A percentile compares a stretch with the other conserved stretches of the same genome.
These are phyloP conservation scores for Neolamprologus kungweensis DNA, from an alignment of 2,113 vertebrate genomes.

Conservation along the genomic window DNA sequence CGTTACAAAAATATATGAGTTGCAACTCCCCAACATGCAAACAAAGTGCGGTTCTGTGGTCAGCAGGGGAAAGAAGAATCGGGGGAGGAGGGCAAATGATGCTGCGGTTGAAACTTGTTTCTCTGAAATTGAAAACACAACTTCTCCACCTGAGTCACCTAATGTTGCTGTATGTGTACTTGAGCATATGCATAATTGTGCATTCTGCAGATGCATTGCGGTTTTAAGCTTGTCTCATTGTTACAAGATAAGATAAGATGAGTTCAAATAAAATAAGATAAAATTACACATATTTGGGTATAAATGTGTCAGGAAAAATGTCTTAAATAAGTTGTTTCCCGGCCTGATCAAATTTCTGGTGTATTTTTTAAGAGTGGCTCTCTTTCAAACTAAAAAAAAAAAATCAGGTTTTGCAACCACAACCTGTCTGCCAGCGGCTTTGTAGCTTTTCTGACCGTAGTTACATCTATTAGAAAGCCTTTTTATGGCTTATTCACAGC, in stretches of 20 bases:
- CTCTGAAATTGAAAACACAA: neutral
- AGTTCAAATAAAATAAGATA: neutral
- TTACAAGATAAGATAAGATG: neutral
- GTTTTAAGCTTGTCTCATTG: neutral
- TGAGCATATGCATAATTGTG: neutral
- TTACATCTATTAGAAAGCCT: neutral
- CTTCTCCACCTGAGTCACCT: neutral
- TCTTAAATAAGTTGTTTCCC: neutral
- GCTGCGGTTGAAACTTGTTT: neutral
- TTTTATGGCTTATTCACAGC: neutral
- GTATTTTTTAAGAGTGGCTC: neutral
- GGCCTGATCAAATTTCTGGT: rapidly evolving
- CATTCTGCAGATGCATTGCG: constrained; percentile 17
- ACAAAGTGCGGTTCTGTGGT: neutral
- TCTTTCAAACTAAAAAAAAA: neutral
- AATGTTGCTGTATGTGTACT: neutral
- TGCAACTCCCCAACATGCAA: neutral
- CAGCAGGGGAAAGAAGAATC: neutral
- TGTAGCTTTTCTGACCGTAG: neutral
- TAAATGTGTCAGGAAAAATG: neutral
- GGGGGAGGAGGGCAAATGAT: neutral
- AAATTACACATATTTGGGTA: rapidly evolving
- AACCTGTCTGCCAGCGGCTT: neutral
- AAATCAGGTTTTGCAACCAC: neutral
- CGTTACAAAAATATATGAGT: neutral